Evolutionary conservation across 1,140 invertebrate genomes (phyloP).

Genomic region (Octopus sinensis): DNA sequence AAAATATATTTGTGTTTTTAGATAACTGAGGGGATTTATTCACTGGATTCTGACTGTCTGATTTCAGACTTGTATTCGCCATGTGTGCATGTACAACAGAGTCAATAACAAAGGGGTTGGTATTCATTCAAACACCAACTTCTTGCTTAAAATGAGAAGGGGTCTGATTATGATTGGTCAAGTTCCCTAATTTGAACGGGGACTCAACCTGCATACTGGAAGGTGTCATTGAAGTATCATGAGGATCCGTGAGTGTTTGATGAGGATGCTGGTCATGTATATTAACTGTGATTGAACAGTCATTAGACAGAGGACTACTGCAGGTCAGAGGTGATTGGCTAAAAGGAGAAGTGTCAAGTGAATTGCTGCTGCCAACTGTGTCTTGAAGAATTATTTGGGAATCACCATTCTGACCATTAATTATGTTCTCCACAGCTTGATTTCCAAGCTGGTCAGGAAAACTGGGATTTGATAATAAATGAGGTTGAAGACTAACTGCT

Average conservation of each 20-base stretch:
- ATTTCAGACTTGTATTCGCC: too few species aligned
- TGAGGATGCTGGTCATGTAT: not conserved
- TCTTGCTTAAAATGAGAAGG: constrained; percentile 13
- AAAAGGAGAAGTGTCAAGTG: constrained; percentile 4
- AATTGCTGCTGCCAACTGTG: not conserved
- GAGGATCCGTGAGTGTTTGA: not conserved
- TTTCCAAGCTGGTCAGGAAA: not conserved
- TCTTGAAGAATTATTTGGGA: not conserved
- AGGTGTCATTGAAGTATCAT: not conserved
- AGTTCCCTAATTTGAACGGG: not conserved
- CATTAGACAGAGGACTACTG: constrained; percentile 10
- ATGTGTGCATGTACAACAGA: too few species aligned
- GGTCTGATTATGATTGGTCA: not conserved
- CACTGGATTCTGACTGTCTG: too few species aligned
- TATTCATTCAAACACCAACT: not conserved
- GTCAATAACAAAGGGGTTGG: too few species aligned
- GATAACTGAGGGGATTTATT: too few species aligned
- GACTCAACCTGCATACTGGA: not conserved
- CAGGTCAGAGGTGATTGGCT: not conserved
- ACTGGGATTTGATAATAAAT: not conserved
- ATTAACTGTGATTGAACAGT: not conserved
- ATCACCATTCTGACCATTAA: not conserved
- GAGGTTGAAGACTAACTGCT: not conserved
- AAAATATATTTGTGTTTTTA: too few species aligned
- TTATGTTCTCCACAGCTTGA: not conserved